Conservation (phyloP, 2,113 vertebrate species). For the Engystomops pustulosus region DNA sequence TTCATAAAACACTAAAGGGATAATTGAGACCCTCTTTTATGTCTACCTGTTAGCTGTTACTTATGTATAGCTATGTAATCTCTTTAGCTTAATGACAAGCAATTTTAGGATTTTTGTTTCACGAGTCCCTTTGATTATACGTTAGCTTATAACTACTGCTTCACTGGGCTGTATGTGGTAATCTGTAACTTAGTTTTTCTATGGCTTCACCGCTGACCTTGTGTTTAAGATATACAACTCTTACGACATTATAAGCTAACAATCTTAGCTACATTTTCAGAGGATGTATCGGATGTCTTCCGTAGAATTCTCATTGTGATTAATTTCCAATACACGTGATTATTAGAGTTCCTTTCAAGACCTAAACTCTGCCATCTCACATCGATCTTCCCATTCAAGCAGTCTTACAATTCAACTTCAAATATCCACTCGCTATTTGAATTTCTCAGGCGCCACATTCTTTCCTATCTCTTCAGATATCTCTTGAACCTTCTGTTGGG, state of each 20-base stretch:
- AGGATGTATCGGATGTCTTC: not conserved
- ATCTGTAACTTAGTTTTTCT: not conserved
- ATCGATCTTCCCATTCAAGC: slow-evolving; percentile 39
- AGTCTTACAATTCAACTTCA: slow-evolving; percentile 28
- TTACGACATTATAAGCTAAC: not conserved
- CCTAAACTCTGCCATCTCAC: slow-evolving; percentile 25
- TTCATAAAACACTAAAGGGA: slow-evolving; percentile 24
- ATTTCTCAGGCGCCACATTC: slow-evolving; percentile 23
- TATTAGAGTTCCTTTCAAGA: slow-evolving; percentile 24
- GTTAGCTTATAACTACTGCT: slow-evolving; percentile 16
- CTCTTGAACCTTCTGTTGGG: slow-evolving; percentile 39
- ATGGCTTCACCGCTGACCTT: not conserved
- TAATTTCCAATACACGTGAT: slow-evolving; percentile 10
- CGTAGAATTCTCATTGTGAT: not conserved
- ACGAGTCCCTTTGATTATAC: slow-evolving; percentile 3
- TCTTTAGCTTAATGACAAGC: slow-evolving; percentile 23
- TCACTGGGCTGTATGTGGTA: not conserved
- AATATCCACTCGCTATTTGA: slow-evolving; percentile 49
- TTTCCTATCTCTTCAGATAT: slow-evolving; percentile 42
- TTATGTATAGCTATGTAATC: slow-evolving; percentile 29
- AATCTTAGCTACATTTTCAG: not conserved
- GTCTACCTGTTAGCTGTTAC: not conserved
- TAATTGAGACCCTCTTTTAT: slow-evolving; percentile 13
- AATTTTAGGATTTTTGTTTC: slow-evolving; percentile 36
- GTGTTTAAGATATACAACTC: not conserved